These are phyloP conservation scores for Teleogryllus occipitalis DNA, from an alignment of 1,140 invertebrate genomes.

Conservation along the genomic window DNA sequence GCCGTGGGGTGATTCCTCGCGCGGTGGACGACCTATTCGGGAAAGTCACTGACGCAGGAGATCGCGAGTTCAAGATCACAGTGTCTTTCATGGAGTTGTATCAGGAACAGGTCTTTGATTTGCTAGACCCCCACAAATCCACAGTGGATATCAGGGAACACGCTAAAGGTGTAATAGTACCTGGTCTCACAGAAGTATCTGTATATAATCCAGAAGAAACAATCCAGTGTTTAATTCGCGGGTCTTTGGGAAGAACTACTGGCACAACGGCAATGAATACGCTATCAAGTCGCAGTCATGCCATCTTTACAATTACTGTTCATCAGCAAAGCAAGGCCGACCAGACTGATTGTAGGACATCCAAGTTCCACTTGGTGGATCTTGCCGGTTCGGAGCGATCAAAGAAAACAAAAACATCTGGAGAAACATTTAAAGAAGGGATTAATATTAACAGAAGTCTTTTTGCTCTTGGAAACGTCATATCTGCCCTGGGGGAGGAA, in stretches of 20 bases:
- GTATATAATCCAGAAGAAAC: conserved; percentile 53
- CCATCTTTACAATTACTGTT: conserved; percentile 80
- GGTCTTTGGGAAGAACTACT: conserved; percentile 69
- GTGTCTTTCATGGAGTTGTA: conserved; percentile 45
- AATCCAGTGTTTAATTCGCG: conserved; percentile 46
- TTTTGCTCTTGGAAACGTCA: conserved; percentile 85
- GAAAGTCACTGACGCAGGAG: conserved; percentile 49
- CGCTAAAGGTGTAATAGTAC: conserved; percentile 36
- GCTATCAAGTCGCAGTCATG: conserved; percentile 81
- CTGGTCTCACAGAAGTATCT: conserved; percentile 55
- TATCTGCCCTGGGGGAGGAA: conserved; percentile 67
- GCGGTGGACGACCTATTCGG: conserved; percentile 77
- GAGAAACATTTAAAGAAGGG: conserved; percentile 83
- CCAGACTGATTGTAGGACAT: conserved; percentile 44
- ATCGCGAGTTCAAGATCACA: conserved; percentile 62
- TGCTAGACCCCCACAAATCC: conserved; percentile 43
- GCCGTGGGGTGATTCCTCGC: conserved; percentile 75
- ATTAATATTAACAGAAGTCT: conserved; percentile 90
- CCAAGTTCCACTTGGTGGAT: conserved; percentile 82
- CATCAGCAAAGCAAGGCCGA: conserved; percentile 25
- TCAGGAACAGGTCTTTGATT: conserved; percentile 47
- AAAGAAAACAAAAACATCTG: conserved; percentile 85
- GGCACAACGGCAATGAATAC: conserved; percentile 94
- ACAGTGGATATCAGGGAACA: conserved; percentile 82
- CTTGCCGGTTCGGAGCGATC: conserved; percentile 86